Base-by-base conservation (phyloP, 2,113 vertebrate genomes). In the Mastomys natalensis region DNA sequence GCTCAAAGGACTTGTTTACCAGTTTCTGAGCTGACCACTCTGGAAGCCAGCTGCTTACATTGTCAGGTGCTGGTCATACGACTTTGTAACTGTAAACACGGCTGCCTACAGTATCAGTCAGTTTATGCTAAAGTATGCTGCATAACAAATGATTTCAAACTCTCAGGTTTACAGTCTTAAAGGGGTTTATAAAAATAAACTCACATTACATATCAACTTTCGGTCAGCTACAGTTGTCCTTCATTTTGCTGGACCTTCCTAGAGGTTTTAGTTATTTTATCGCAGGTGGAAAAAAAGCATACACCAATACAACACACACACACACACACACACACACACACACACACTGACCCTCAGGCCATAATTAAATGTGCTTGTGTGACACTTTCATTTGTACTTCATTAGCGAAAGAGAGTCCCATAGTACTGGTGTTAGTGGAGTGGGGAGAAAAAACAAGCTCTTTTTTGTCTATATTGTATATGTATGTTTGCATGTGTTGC, bases 381-480 rank as follows among this genome's bases (percentile, higher is more conserved):
- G 34, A 89, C 29, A 16, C 13, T 87, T 93, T 15, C 10, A 21
- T 62, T 89, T 93, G 62, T 66, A 48, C 93, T 89, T 91, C 58
- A 77, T 70, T 87, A 89, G 51, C 58, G 64, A 74, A 45, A 85
- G 86, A 48, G 78, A 89, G 26, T 62, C 74, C 43, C 12, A 8
- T 26, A 16, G 43, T 51, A 3, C 78, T 68, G 74, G 29, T 16
- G 16, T 51, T 31, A 58, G 6, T 92, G 53, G 60, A 31, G 2
- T 72, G 0, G 68, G 81, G 86, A 60, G 86, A 60, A 95, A 60
- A 95, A 89, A 62, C 9, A 64, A 60, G 24, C n/a, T 24, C 1
- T 48, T 3, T 66, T 86, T 29, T 66, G 60, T 37, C 3, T 48
- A 26, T 68, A 43, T 43, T 66, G 62, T 37, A 0, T 34, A 13